Percentiles rank a stretch among this genome's conserved stretches.
These are phyloP conservation scores for Pachydiplax longipennis DNA, from an alignment of 2,888 invertebrate genomes.

Conservation along the genomic window DNA sequence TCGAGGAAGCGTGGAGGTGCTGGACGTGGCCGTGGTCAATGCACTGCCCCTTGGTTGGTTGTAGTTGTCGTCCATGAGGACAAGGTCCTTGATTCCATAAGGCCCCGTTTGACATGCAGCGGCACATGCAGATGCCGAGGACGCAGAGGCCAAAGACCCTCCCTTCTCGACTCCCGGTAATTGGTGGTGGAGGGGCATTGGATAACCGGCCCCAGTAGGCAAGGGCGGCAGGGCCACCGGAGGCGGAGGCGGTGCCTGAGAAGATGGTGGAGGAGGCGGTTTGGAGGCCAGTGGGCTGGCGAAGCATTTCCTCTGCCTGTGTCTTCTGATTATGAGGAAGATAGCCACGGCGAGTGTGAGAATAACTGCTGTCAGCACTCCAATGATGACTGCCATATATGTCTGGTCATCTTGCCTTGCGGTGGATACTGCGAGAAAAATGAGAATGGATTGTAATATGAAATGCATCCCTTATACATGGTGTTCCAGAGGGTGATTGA, in stretches of 20 bases:
- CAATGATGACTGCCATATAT: constrained; percentile 79
- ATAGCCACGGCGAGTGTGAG: constrained; percentile 76
- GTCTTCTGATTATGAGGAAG: constrained; percentile 74
- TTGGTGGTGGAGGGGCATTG: constrained; percentile 60
- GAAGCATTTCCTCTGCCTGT: constrained; percentile 76
- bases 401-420: constrained; percentile 75
- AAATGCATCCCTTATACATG: too few relatives aligned
- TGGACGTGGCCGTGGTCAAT: constrained; percentile 54
- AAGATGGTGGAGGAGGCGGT: constrained; percentile 58
- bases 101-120: constrained; percentile 57
- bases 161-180: constrained; percentile 62
- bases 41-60: constrained; percentile 58
- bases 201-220: constrained; percentile 56
- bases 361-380: constrained; percentile 77
- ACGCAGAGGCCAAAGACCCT: constrained; percentile 56
- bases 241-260: constrained; percentile 61
- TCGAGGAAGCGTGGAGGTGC: constrained; percentile 57
- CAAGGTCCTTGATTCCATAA: constrained; percentile 62
- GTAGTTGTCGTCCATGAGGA: constrained; percentile 61
- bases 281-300: constrained; percentile 73
- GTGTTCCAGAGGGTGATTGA: too few relatives aligned
- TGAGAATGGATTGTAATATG: background rate
- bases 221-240: constrained; percentile 51
- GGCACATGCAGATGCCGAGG: constrained; percentile 27
- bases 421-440: constrained; percentile 65